Percentiles rank a stretch among this genome's conserved stretches.
Conservation (phyloP, 2,797 vertebrate species). For the Telmatherina bonti region DNA sequence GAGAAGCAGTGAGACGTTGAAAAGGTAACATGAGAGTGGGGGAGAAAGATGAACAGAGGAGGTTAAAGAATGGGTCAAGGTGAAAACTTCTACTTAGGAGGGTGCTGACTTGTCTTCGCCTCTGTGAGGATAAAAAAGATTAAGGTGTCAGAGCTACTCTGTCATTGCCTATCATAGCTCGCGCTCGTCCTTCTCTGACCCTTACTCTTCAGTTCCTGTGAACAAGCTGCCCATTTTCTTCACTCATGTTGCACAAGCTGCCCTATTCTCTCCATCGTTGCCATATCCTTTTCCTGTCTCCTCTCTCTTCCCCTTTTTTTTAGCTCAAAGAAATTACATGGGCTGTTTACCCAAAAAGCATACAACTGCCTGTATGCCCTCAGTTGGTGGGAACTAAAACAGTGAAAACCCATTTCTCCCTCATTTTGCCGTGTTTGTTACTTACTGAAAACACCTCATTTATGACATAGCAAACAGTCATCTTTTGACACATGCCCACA, state of each 20-base stretch:
- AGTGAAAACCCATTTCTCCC: constrained; percentile 33
- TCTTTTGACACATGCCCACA: constrained; percentile 48
- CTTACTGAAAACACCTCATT: constrained; percentile 49
- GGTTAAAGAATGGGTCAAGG: constrained; percentile 59
- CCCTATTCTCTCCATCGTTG: constrained; percentile 56
- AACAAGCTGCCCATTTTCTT: constrained; percentile 33
- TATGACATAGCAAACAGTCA: constrained; percentile 42
- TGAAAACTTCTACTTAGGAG: constrained; percentile 54
- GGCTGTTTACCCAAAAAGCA: background rate
- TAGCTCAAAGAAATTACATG: constrained; percentile 14
- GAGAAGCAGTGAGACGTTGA: constrained; percentile 40
- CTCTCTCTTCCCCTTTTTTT: constrained; percentile 45
- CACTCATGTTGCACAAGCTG: constrained; percentile 48
- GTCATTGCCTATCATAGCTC: constrained; percentile 27
- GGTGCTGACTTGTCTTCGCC: constrained; percentile 63
- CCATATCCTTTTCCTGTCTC: constrained; percentile 67
- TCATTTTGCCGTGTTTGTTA: constrained; percentile 17
- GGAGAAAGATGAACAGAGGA: constrained; percentile 10
- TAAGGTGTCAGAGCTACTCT: constrained; percentile 36
- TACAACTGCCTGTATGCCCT: background rate
- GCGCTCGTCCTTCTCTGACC: constrained; percentile 23
- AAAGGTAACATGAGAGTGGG: constrained; percentile 51
- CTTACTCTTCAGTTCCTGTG: constrained; percentile 47
- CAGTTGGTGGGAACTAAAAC: constrained; percentile 27
- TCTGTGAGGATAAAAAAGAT: constrained; percentile 53